Conservation (phyloP, 2,797 vertebrate species). For the Falco biarmicus region DNA sequence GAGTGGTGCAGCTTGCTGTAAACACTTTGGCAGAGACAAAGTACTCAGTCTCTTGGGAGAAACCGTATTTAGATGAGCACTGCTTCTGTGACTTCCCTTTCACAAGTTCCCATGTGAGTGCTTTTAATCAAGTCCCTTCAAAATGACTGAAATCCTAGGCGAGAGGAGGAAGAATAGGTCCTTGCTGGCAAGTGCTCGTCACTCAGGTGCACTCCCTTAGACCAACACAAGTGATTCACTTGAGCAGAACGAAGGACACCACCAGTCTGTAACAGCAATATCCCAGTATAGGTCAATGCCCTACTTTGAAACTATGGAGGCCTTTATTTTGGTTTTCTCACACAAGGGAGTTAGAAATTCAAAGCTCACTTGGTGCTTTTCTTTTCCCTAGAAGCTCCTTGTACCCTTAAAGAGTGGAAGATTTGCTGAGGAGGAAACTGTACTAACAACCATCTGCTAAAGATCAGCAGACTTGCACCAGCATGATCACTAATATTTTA, state of each 20-base stretch:
- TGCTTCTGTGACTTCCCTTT: neutral
- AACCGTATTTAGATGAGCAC: neutral
- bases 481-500: neutral
- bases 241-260: neutral
- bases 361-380: neutral
- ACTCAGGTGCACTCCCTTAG: neutral
- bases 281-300: neutral
- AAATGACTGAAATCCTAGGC: neutral
- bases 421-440: neutral
- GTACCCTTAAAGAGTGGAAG: neutral
- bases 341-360: neutral
- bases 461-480: neutral
- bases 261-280: neutral
- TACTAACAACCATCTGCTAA: neutral
- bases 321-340: neutral
- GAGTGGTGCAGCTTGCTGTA: neutral
- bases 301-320: neutral
- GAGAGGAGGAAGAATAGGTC: neutral
- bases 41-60: neutral
- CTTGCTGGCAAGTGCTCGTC: neutral
- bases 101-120: neutral
- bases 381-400: neutral
- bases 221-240: neutral
- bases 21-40: neutral
- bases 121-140: neutral